These are phyloP conservation scores for Eidolon helvum DNA, from an alignment of 2,113 vertebrate genomes.

Conservation along the genomic window DNA sequence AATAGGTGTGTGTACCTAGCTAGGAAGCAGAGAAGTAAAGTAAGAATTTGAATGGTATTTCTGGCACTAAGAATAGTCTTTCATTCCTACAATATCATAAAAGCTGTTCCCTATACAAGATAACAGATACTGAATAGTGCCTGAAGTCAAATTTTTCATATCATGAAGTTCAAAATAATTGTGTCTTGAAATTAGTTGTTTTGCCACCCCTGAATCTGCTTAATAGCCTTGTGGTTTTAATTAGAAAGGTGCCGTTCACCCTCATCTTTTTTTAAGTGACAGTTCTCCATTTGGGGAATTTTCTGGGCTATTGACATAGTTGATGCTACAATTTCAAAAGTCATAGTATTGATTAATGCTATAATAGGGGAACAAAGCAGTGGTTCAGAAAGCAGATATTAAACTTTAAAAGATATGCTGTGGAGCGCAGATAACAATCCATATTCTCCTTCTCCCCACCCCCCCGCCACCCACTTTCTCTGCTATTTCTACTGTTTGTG, in stretches of 20 bases:
- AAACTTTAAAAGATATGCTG: not conserved
- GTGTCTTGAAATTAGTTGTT: not conserved
- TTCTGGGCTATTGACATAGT: not conserved
- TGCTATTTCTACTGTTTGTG: not conserved
- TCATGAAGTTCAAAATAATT: not conserved
- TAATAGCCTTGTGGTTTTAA: not conserved
- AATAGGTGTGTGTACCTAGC: not conserved
- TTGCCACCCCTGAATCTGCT: conserved; percentile 18
- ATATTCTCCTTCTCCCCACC: no score
- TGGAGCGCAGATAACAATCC: not conserved
- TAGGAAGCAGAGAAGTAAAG: not conserved
- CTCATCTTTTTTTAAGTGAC: not conserved
- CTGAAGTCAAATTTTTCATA: not conserved
- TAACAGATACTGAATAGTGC: not conserved
- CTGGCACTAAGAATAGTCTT: not conserved
- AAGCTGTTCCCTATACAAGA: not conserved
- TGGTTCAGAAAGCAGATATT: not conserved
- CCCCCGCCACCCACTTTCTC: no score
- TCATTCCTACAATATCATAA: not conserved
- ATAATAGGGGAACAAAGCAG: not conserved
- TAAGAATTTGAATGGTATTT: not conserved
- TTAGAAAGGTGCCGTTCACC: not conserved
- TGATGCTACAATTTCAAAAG: not conserved
- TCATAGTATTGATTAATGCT: not conserved
- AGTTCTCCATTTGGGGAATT: not conserved